A percentile compares a stretch with the other conserved stretches of the same genome.
phyloP scores from a whole-genome alignment of 2,888 invertebrate species.

The Mamestra brassicae region DNA sequence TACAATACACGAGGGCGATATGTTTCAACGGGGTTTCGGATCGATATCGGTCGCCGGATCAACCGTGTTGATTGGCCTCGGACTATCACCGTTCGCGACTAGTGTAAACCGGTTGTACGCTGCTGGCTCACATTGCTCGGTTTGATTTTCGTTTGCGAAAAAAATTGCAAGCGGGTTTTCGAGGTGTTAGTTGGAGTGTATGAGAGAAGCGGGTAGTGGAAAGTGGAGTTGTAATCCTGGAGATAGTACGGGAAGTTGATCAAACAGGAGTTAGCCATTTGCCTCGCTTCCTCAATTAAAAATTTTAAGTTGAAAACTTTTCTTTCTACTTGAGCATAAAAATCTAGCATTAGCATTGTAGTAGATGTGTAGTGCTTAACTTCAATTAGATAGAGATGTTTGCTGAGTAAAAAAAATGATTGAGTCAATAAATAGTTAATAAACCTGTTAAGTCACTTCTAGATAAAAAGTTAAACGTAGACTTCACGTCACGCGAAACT shows the following conservation, averaged over 20 bases:
- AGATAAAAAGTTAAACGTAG: too few relatives aligned
- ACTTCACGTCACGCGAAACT: too few relatives aligned
- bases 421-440: too few relatives aligned
- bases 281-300: too few relatives aligned
- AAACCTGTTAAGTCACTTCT: too few relatives aligned
- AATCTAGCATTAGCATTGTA: neutral
- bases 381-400: too few relatives aligned
- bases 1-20: slow-evolving; percentile 57
- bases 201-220: neutral
- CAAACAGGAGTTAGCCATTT: neutral
- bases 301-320: too few relatives aligned
- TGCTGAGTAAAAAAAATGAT: too few relatives aligned
- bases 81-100: slow-evolving; percentile 66
- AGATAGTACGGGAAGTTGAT: neutral
- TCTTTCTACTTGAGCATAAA: too few relatives aligned
- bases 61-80: slow-evolving; percentile 81
- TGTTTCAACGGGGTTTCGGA: slow-evolving; percentile 59
- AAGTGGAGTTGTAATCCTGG: neutral
- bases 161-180: slow-evolving; percentile 40
- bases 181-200: slow-evolving; percentile 36
- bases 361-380: too few relatives aligned
- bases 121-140: slow-evolving; percentile 43
- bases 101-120: slow-evolving; percentile 64
- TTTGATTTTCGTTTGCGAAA: slow-evolving; percentile 59
- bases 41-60: slow-evolving; percentile 72